phyloP scores from a whole-genome alignment of 2,888 invertebrate genomes.

The Oscheius sp. region DNA sequence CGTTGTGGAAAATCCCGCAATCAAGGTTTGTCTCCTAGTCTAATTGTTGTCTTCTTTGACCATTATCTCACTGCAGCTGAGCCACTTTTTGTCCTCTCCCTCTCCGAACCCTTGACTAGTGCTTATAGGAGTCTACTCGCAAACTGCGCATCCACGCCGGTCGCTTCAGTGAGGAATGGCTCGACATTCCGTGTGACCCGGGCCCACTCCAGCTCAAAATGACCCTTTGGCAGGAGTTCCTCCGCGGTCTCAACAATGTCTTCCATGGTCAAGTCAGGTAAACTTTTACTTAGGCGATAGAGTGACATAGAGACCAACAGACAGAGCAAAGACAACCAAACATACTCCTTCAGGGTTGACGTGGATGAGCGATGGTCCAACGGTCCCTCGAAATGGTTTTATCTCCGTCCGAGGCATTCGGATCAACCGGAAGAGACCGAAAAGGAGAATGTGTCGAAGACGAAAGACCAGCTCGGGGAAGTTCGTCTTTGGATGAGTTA shows the following conservation, averaged over 20 bases:
- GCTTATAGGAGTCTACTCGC: constrained; percentile 33
- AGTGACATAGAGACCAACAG: background rate
- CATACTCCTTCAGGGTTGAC: constrained; percentile 45
- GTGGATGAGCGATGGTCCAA: constrained; percentile 56
- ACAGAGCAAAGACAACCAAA: too few species aligned
- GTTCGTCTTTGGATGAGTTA: constrained; percentile 44
- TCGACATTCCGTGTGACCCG: constrained; percentile 57
- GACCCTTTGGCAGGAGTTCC: constrained; percentile 63
- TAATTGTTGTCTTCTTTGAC: too few species aligned
- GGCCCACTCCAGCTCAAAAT: constrained; percentile 53
- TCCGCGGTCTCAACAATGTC: constrained; percentile 58
- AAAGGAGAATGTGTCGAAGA: constrained; percentile 10
- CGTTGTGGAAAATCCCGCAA: constrained; percentile 43
- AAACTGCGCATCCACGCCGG: constrained; percentile 40
- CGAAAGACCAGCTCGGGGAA: constrained; percentile 24
- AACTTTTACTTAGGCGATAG: background rate
- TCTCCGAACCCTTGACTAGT: background rate
- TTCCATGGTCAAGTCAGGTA: constrained; percentile 63
- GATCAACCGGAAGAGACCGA: constrained; percentile 37
- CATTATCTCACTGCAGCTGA: too few species aligned
- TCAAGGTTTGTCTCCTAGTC: constrained; percentile 9
- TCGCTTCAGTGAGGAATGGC: constrained; percentile 56
- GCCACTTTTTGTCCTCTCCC: background rate
- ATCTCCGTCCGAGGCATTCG: constrained; percentile 48
- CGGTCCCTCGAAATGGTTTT: constrained; percentile 65